Base-by-base conservation (phyloP, 1,140 invertebrate genomes). In the Globodera rostochiensis region DNA sequence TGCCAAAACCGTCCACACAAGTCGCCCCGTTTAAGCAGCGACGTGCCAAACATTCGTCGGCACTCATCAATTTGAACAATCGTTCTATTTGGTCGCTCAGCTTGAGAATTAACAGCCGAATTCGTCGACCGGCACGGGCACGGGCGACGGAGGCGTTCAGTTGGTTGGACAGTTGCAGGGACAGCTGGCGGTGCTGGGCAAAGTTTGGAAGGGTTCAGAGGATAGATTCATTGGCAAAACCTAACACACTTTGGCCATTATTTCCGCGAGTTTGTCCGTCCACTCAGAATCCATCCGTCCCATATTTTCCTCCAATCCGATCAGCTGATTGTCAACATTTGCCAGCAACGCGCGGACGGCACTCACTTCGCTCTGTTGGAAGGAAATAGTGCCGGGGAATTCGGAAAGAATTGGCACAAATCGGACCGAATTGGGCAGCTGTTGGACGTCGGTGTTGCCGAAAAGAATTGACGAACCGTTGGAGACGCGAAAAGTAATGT, bases 21-120 rank as follows among this genome's bases (percentile, higher is more conserved):
- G 90, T 92, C n/a, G 84, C 92, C 47, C 91, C 92, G 82, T 92
- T 92, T 49, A 90, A 84, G 81, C 92, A 92, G 87, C 95, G 95
- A 4, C 94, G 94, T 9, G 93, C 45, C 46, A 80, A 75, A 78
- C 88, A 89, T 7, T 85, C 82, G 75, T 89, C 82, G n/a, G 57
- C 80, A 36, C 77, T 66, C 64, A 86, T 85, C 60, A 86, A n/a
- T 57, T 87, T 83, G 47, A 73, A 74, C 2, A 87, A 66, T 11
- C 79, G 81, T 36, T 84, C 84, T 21, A 86, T 85, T 77, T 86
- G 86, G 3, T 45, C 64, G 36, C 74, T 80, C 5, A 86, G 73
- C 9, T 36, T 84, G 6, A 82, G 73, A 21, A 86, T 80, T 13
- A 88, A 53, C 66, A 79, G 47, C 1, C 77, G 66, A 53, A 88